Conservation (phyloP, 2,797 vertebrate species). For the Gadopsis bispinosus region DNA sequence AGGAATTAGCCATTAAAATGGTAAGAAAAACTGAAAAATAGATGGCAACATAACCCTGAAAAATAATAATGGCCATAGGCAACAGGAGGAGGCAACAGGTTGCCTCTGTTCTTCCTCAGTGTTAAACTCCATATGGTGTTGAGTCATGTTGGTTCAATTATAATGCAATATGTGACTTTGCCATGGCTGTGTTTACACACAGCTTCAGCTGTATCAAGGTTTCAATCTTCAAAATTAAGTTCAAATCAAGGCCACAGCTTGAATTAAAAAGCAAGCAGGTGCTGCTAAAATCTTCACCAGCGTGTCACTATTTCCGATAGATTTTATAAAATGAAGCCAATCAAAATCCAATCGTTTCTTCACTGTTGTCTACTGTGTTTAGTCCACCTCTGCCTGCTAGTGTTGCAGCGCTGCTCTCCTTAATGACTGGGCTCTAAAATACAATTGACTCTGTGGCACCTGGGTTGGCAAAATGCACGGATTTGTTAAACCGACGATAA, state of each 20-base stretch:
- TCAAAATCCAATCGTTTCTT: background rate
- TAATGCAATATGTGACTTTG: background rate
- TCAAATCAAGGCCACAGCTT: background rate
- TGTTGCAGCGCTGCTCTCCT: too few species aligned
- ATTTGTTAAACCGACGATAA: background rate
- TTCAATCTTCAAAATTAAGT: background rate
- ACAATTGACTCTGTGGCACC: too few species aligned
- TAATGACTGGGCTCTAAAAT: too few species aligned
- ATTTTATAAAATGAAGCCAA: background rate
- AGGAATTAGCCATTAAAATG: background rate
- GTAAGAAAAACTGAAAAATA: background rate
- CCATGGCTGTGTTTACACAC: background rate
- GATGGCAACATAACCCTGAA: background rate
- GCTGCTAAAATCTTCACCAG: background rate
- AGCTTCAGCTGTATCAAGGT: background rate
- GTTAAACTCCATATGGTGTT: constrained; percentile 36
- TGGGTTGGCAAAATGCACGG: too few species aligned
- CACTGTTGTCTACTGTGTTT: background rate
- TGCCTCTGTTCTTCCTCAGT: constrained; percentile 7
- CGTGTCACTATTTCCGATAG: too few species aligned
- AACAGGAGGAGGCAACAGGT: constrained; percentile 44
- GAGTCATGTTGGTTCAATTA: constrained; percentile 27
- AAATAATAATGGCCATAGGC: constrained; percentile 3
- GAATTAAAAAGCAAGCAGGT: background rate
- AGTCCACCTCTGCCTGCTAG: background rate